phyloP scores from a whole-genome alignment of 1,140 invertebrate genomes.

The Drosophila sechellia region DNA sequence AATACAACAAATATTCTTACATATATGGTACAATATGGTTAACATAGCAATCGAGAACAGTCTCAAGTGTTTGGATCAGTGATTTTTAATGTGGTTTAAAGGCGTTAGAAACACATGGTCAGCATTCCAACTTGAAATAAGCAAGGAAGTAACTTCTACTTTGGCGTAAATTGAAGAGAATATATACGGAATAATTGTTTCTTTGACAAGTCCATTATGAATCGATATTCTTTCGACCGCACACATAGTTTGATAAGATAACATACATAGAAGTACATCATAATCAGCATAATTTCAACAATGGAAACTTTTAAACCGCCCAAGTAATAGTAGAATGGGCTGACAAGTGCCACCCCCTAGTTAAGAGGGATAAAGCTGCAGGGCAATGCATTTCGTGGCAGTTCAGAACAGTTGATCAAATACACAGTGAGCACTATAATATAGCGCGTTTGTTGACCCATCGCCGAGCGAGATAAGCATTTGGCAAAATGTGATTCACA shows the following conservation, averaged over 20 bases:
- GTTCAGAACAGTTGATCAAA: conserved; percentile 2
- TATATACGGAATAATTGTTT: conserved; percentile 3
- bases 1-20: no score
- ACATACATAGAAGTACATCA: conserved; percentile 7
- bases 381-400: background rate
- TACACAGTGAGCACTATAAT: background rate
- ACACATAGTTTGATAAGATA: conserved; percentile 20
- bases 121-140: no score
- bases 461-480: conserved; percentile 24
- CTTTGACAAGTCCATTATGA: conserved; percentile 10
- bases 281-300: conserved; percentile 1
- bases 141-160: no score
- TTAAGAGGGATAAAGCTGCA: background rate
- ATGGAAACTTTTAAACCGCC: background rate
- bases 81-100: no score
- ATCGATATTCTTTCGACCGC: conserved; percentile 6
- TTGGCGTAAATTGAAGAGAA: no score
- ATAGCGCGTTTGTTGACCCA: conserved; percentile 29
- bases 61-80: no score
- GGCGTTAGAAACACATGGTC: background rate
- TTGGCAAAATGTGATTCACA: conserved; percentile 49
- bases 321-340: background rate
- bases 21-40: no score
- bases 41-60: no score
- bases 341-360: background rate